phyloP scores from a whole-genome alignment of 2,888 invertebrate species.

The Macrostomum cliftonense region DNA sequence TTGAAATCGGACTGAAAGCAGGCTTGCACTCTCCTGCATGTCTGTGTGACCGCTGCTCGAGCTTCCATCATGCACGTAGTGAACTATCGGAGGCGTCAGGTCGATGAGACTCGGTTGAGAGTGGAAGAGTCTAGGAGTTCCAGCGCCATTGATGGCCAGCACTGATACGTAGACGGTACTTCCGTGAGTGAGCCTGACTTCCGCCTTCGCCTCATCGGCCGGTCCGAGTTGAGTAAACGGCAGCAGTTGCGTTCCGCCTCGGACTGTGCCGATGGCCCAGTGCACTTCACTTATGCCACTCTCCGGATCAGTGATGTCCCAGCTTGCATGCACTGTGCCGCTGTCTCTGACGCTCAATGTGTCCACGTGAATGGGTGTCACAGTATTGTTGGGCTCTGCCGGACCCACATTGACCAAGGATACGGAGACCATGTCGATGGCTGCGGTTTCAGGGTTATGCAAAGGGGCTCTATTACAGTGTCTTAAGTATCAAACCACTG shows the following conservation, averaged over 20 bases:
- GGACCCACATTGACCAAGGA: background rate
- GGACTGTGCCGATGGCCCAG: slow-evolving; percentile 2
- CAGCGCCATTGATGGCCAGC: slow-evolving; percentile 11
- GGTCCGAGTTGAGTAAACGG: slow-evolving; percentile 5
- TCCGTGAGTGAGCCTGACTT: slow-evolving; percentile 10
- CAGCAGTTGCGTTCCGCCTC: background rate
- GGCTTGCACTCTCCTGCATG: background rate
- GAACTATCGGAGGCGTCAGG: background rate
- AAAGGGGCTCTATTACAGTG: no score
- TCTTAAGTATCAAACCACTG: no score
- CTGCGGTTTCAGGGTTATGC: background rate
- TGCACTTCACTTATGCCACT: background rate
- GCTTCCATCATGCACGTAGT: slow-evolving; percentile 1
- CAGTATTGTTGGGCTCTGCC: background rate
- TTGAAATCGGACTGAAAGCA: background rate
- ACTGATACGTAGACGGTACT: slow-evolving; percentile 10
- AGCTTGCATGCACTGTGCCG: slow-evolving; percentile 1
- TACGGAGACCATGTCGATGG: slow-evolving; percentile 1
- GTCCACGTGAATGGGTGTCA: background rate
- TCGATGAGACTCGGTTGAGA: slow-evolving; percentile 9
- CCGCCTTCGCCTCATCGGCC: slow-evolving; percentile 4
- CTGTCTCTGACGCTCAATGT: background rate
- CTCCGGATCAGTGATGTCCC: background rate
- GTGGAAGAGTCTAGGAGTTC: slow-evolving; percentile 4
- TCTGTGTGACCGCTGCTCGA: background rate